These are phyloP conservation scores for Plestiodon gilberti DNA, from an alignment of 2,113 vertebrate genomes.

Conservation along the genomic window DNA sequence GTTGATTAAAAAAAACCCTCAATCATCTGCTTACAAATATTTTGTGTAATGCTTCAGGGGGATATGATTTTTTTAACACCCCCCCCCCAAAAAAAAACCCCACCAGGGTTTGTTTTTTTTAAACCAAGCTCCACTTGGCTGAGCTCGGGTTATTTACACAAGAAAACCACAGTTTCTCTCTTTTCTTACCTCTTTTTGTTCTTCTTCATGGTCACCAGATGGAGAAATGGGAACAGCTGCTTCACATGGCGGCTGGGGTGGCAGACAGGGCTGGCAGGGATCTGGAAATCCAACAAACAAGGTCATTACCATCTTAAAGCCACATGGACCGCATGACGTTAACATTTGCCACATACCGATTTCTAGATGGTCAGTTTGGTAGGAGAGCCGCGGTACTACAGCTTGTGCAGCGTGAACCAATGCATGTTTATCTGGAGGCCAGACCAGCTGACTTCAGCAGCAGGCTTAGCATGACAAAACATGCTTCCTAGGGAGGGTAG, in stretches of 20 bases:
- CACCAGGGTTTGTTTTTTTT: no score
- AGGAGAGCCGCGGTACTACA: background rate
- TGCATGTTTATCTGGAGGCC: background rate
- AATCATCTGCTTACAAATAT: background rate
- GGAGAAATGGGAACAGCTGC: slow-evolving; percentile 49
- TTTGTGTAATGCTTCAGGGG: background rate
- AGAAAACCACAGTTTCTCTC: background rate
- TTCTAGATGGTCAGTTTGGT: background rate
- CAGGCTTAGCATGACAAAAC: background rate
- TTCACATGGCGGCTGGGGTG: slow-evolving; percentile 35
- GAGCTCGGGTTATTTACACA: background rate
- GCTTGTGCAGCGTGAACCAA: background rate
- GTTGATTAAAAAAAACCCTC: background rate
- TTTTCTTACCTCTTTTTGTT: slow-evolving; percentile 71
- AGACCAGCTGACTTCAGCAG: background rate
- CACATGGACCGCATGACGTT: background rate
- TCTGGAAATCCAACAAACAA: slow-evolving; percentile 49
- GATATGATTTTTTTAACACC: no score
- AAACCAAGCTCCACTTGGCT: no score
- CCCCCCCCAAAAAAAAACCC: no score
- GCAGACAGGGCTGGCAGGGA: slow-evolving; percentile 49
- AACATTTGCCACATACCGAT: background rate
- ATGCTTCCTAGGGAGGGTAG: background rate
- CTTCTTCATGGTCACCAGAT: slow-evolving; percentile 55
- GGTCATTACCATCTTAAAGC: accelerated